Percentiles rank a stretch among this genome's conserved stretches.
Conservation (phyloP, 2,113 vertebrate species). For the Gymnorhina tibicen region DNA sequence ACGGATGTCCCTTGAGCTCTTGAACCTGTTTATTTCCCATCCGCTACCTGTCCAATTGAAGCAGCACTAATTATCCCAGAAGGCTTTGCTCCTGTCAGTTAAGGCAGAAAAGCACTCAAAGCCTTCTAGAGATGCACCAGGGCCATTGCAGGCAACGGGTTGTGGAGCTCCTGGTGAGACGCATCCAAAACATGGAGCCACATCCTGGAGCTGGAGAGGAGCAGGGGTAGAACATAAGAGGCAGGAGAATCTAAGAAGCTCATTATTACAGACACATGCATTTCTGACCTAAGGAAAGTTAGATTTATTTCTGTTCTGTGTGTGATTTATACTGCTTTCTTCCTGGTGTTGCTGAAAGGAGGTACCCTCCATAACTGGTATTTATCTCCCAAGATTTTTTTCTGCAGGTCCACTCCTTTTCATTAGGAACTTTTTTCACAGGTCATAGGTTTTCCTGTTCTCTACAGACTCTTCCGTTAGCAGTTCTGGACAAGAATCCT, state of each 20-base stretch:
- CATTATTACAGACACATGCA: neutral
- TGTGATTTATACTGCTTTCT: neutral
- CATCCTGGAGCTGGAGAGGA: neutral
- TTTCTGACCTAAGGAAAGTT: neutral
- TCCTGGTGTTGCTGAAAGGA: neutral
- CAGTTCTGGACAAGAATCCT: neutral
- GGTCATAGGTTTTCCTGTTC: neutral
- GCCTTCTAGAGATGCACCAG: slow-evolving; percentile 22
- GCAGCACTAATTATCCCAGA: slow-evolving; percentile 60
- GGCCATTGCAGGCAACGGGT: slow-evolving; percentile 29
- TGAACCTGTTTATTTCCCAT: slow-evolving; percentile 50
- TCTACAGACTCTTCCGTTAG: neutral
- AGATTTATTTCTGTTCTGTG: neutral
- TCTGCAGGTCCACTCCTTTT: neutral
- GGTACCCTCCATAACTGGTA: neutral
- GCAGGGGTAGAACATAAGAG: neutral
- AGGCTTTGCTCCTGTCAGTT: slow-evolving; percentile 41
- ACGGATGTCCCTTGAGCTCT: slow-evolving; percentile 50
- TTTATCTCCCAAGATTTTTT: neutral
- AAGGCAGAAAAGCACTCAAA: slow-evolving; percentile 51
- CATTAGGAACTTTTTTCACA: neutral
- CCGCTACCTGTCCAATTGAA: slow-evolving; percentile 54
- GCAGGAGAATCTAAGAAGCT: neutral
- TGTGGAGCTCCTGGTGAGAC: neutral
- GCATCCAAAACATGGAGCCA: slow-evolving; percentile 20